phyloP scores from a whole-genome alignment of 1,140 invertebrate species.

The Brachionus angularis region DNA sequence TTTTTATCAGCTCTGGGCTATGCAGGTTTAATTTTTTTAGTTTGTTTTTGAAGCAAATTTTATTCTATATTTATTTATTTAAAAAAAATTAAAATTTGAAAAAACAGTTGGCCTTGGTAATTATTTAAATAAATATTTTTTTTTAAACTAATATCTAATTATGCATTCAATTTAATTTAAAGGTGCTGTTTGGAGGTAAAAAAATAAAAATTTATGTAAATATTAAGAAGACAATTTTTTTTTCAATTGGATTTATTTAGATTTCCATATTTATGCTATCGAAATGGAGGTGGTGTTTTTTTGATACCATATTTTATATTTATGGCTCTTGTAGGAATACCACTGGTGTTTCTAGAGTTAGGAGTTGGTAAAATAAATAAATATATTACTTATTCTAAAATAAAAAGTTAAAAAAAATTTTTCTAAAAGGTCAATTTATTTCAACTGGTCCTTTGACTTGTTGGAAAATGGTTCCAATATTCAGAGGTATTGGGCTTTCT shows the following conservation, averaged over 20 bases:
- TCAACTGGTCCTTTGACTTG: constrained; percentile 51
- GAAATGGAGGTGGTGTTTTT: constrained; percentile 43
- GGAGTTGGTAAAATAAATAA: constrained; percentile 47
- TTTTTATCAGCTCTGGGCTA: constrained; percentile 64
- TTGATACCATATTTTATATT: constrained; percentile 45
- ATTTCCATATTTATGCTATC: constrained; percentile 44
- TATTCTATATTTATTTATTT: not conserved
- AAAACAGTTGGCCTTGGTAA: constrained; percentile 15
- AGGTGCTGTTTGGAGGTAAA: constrained; percentile 35
- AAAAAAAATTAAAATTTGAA: not conserved
- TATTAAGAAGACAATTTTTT: not conserved
- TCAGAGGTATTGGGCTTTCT: constrained; percentile 44
- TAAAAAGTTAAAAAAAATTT: not conserved
- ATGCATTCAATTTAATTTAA: not conserved
- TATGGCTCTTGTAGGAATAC: constrained; percentile 37
- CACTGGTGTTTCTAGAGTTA: constrained; percentile 44
- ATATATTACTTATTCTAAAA: not conserved
- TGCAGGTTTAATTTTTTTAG: constrained; percentile 79
- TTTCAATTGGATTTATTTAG: constrained; percentile 72
- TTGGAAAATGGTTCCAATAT: constrained; percentile 59
- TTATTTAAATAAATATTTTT: not conserved
- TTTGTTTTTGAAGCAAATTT: too few relatives aligned
- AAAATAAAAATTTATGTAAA: not conserved
- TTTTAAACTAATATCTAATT: not conserved
- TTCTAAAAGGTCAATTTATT: constrained; percentile 33